Evolutionary conservation across 1,140 invertebrate genomes (phyloP), one percentile per base, ranked within the genome.

Genomic region (Scaptomyza montana): DNA sequence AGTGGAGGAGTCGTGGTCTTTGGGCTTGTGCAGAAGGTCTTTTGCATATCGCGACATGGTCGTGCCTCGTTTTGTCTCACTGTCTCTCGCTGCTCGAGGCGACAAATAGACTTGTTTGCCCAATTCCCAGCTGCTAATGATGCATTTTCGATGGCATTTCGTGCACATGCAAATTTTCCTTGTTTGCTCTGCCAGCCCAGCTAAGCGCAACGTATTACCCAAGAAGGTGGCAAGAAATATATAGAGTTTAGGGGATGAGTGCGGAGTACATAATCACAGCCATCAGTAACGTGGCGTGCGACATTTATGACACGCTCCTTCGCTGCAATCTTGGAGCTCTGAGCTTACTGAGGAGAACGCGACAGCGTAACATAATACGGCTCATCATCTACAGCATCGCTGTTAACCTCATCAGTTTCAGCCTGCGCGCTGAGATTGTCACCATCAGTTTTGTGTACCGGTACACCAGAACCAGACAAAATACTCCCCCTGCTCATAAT

Each of bases 101-200:
- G 81, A 87, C 81, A 86, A 86, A 86, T 86, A 86, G 78, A 87
- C 82, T 86, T 86, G 78, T 86, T 78, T 82, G 71, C 78, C 78
- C 82, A 82, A 86, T 87, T 82, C 78, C 75, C 78, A 73, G 82
- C 77, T 85, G 82, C 82, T 87, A 87, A 86, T 86, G 82, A 86
- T 86, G 82, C 82, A 86, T 86, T 86, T 87, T 86, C 72, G 82
- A 82, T 86, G 82, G 76, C 71, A 68, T 80, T 82, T 78, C 75
- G 75, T 78, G 82, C 67, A 54, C 75, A 86, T 86, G 75, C 75
- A 81, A 87, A 86, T 86, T 79, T 75, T n/a, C 62, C 33, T 36
- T 51, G 50, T 68, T 59, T 69, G 65, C 36, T 36, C 33, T 36
- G 16, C 49, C 7, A 43, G n/a, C 13, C 21, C 55, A 60, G 47